A percentile compares a stretch with the other conserved stretches of the same genome.
phyloP scores from a whole-genome alignment of 1,140 invertebrate species.

The Euwallacea fornicatus region DNA sequence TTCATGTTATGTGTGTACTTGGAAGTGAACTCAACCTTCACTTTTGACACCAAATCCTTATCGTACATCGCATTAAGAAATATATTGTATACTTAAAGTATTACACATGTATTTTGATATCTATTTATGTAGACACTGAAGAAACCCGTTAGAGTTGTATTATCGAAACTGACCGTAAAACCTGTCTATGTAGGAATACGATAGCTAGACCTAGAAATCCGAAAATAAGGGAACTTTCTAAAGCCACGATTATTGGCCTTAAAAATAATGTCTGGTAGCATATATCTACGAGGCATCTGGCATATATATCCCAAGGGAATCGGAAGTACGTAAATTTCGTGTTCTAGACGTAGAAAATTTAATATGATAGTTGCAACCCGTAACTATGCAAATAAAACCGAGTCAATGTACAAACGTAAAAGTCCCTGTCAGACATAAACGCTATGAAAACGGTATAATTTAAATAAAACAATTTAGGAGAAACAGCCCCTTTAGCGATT shows the following conservation, averaged over 20 bases:
- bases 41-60: slow-evolving; percentile 18
- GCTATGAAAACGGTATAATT: slow-evolving; percentile 10
- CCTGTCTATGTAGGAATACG: slow-evolving; percentile 3
- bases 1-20: background rate
- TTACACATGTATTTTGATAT: slow-evolving; percentile 20
- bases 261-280: background rate
- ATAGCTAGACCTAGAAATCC: slow-evolving; percentile 14
- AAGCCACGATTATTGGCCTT: background rate
- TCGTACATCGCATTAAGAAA: slow-evolving; percentile 10
- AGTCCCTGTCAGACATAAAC: slow-evolving; percentile 3
- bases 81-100: slow-evolving; percentile 1
- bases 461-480: slow-evolving; percentile 7
- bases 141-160: slow-evolving; percentile 17
- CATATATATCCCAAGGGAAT: no score
- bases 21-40: slow-evolving; percentile 8
- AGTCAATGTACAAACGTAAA: slow-evolving; percentile 3
- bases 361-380: background rate
- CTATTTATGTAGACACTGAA: slow-evolving; percentile 18
- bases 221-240: slow-evolving; percentile 9
- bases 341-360: background rate
- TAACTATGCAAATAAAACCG: slow-evolving; percentile 6
- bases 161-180: slow-evolving; percentile 10
- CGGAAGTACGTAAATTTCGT: background rate
- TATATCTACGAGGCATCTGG: background rate
- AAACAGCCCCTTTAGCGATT: slow-evolving; percentile 3